A percentile compares a stretch with the other conserved stretches of the same genome.
phyloP scores from a whole-genome alignment of 2,113 vertebrate species.

The Xenus cinereus region DNA sequence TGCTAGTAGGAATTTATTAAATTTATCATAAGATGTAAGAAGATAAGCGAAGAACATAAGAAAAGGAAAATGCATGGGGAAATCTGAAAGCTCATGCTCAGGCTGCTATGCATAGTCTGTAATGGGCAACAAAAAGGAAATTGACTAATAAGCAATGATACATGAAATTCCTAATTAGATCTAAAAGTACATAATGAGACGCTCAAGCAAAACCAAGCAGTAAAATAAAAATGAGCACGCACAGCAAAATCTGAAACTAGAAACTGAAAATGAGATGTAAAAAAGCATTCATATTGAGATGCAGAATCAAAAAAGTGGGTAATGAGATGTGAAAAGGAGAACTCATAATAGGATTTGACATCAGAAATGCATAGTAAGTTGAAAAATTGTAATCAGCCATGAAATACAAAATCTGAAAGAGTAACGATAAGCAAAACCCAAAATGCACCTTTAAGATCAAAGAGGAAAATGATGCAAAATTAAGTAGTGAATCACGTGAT shows the following conservation, averaged over 20 bases:
- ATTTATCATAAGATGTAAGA: not conserved
- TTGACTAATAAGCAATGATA: constrained; percentile 34
- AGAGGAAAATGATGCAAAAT: not conserved
- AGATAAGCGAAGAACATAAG: not conserved
- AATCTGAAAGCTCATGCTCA: not conserved
- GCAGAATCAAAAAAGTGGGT: not conserved
- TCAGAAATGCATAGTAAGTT: not conserved
- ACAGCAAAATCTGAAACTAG: not conserved
- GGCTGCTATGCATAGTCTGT: not conserved
- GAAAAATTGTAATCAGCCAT: not conserved
- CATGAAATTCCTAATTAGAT: constrained; percentile 57
- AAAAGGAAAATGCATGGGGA: not conserved
- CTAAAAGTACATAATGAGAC: constrained; percentile 32
- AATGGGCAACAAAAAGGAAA: constrained; percentile 19
- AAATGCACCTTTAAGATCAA: not conserved
- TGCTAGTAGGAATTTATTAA: not conserved
- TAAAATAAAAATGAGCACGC: constrained; percentile 4
- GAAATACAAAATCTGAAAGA: not conserved
- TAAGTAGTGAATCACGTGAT: not conserved
- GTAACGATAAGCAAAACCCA: not conserved
- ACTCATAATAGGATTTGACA: not conserved
- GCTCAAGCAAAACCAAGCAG: constrained; percentile 13
- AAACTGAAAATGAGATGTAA: not conserved
- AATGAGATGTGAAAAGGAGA: constrained; percentile 24
- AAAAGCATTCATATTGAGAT: not conserved